These are phyloP conservation scores for Parnassius apollo DNA, from an alignment of 2,888 invertebrate genomes.

Conservation along the genomic window DNA sequence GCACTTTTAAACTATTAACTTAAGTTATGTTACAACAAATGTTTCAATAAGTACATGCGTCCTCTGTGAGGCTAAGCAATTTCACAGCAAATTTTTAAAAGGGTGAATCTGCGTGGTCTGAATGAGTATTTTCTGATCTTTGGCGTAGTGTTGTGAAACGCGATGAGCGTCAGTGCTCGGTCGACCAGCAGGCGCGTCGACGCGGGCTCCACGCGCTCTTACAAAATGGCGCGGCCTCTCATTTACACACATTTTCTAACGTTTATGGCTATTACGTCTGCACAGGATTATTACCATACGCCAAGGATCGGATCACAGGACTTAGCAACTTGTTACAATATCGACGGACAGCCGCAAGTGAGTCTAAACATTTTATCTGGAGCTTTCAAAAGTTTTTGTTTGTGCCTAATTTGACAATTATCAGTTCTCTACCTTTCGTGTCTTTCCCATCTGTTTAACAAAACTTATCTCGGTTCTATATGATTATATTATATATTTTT, in stretches of 20 bases:
- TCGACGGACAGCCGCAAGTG: constrained; percentile 67
- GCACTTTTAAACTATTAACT: too few relatives aligned
- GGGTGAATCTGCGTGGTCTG: neutral
- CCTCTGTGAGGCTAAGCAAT: neutral
- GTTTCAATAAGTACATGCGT: neutral
- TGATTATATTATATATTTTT: neutral
- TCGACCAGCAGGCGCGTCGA: constrained; percentile 61
- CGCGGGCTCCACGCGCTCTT: constrained; percentile 54
- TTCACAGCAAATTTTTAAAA: neutral
- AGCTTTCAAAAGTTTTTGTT: constrained; percentile 45
- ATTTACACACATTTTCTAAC: constrained; percentile 53
- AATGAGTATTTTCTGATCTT: constrained; percentile 40
- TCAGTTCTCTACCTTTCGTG: constrained; percentile 28
- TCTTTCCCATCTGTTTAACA: constrained; percentile 32
- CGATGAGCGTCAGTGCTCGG: constrained; percentile 63
- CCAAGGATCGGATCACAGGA: constrained; percentile 63
- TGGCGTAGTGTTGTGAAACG: constrained; percentile 71
- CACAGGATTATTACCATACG: constrained; percentile 62
- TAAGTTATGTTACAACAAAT: too few relatives aligned
- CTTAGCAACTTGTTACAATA: constrained; percentile 67
- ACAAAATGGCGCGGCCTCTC: constrained; percentile 66
- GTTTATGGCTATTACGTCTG: constrained; percentile 46
- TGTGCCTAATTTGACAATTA: constrained; percentile 47
- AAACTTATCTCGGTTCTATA: neutral
- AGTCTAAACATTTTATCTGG: constrained; percentile 42